phyloP scores from a whole-genome alignment of 2,797 vertebrate species.

The Acrossocheilus wenchowensis region DNA sequence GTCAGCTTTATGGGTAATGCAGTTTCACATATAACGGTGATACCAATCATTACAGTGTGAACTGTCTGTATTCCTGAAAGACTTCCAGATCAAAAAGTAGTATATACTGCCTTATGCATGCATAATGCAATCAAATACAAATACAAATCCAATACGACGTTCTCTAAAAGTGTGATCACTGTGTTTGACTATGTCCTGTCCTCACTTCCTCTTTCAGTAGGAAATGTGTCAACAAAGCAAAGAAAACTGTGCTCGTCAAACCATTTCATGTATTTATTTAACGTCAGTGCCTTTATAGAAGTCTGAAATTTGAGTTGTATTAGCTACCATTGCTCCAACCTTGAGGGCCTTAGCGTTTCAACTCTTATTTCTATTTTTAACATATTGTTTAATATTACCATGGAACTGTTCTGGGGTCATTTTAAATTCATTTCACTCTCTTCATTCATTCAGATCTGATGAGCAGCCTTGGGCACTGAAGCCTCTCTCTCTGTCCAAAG shows the following conservation, averaged over 20 bases:
- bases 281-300: neutral
- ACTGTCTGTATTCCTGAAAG: neutral
- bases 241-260: neutral
- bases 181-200: neutral
- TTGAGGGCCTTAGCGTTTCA: neutral
- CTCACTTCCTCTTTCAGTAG: neutral
- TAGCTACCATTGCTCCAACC: conserved; percentile 12
- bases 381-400: conserved; percentile 8
- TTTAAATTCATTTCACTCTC: conserved; percentile 2
- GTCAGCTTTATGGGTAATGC: no score
- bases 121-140: neutral
- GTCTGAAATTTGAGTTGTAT: neutral
- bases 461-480: neutral
- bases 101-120: neutral
- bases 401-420: conserved; percentile 9
- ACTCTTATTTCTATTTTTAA: neutral
- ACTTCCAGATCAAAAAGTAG: neutral
- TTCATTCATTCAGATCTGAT: neutral
- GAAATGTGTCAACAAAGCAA: neutral
- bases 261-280: neutral
- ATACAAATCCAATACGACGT: no score
- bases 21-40: no score
- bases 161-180: neutral
- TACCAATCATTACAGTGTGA: no score
- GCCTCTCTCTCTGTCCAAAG: neutral